Evolutionary conservation across 2,888 invertebrate genomes (phyloP).

Genomic region (Eupeodes luniger): DNA sequence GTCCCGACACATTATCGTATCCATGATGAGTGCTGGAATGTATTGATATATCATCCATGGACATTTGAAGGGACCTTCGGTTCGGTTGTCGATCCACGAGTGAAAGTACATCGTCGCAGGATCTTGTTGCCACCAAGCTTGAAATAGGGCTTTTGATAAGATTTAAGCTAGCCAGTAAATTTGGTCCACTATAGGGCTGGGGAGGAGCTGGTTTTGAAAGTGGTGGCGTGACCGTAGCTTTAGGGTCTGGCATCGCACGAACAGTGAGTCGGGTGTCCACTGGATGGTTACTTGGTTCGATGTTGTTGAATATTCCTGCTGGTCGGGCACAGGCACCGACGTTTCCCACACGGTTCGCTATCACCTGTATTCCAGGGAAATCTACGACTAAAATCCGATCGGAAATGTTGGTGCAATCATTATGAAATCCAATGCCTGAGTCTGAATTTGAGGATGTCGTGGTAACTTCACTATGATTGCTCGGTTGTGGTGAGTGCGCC

Average conservation of each 20-base stretch:
- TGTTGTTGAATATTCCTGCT: constrained; percentile 81
- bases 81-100: constrained; percentile 80
- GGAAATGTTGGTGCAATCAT: constrained; percentile 93
- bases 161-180: constrained; percentile 84
- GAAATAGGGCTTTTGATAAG: constrained; percentile 84
- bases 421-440: constrained; percentile 97
- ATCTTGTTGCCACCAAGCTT: constrained; percentile 83
- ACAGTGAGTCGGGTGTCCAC: constrained; percentile 85
- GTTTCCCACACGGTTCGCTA: constrained; percentile 43
- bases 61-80: constrained; percentile 84
- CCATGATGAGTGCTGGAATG: constrained; percentile 80
- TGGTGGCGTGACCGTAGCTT: constrained; percentile 77
- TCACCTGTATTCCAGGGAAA: constrained; percentile 85
- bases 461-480: constrained; percentile 91
- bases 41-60: constrained; percentile 87
- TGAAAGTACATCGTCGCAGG: constrained; percentile 86
- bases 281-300: constrained; percentile 69
- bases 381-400: constrained; percentile 92
- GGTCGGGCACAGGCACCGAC: constrained; percentile 77
- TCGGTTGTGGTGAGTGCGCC: constrained; percentile 93
- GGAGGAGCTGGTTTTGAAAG: constrained; percentile 67
- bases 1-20: constrained; percentile 57
- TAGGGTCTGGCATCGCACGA: constrained; percentile 88
- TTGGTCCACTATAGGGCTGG: constrained; percentile 77
- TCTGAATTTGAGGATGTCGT: constrained; percentile 96